These are phyloP conservation scores for Calameuta idolon DNA, from an alignment of 2,888 invertebrate genomes.

Conservation along the genomic window DNA sequence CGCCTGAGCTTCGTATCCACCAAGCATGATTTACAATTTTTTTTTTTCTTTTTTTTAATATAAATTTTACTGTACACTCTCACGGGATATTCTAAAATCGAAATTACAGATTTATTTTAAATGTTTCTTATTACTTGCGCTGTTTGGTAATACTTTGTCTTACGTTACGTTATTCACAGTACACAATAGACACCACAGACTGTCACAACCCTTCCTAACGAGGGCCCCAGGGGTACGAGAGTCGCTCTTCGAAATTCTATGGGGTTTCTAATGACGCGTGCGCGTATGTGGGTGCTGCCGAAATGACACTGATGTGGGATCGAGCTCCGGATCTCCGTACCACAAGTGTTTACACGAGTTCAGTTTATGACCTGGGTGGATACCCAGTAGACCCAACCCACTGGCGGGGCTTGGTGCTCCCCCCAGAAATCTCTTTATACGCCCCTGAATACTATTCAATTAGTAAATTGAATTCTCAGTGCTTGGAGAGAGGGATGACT, in stretches of 20 bases:
- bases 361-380: constrained; percentile 29
- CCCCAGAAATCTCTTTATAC: constrained; percentile 6
- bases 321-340: constrained; percentile 6
- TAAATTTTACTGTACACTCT: not conserved
- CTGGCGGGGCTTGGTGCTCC: constrained; percentile 16
- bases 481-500: not conserved
- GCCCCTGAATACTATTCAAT: constrained; percentile 49
- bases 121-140: not conserved
- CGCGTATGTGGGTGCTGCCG: constrained; percentile 45
- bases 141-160: not conserved
- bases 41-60: not conserved
- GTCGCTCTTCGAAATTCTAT: not conserved
- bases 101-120: not conserved
- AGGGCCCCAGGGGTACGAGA: not conserved
- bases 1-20: constrained; percentile 62
- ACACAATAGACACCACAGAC: not conserved
- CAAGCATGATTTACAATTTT: constrained; percentile 44
- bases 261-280: constrained; percentile 34
- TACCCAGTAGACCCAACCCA: constrained; percentile 32
- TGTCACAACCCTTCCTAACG: not conserved
- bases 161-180: not conserved
- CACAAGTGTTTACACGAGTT: constrained; percentile 17
- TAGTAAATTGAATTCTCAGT: constrained; percentile 54
- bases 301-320: constrained; percentile 46
- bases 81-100: not conserved